Evolutionary conservation across 2,888 invertebrate species (phyloP).

Genomic region (Cactoblastis cactorum): DNA sequence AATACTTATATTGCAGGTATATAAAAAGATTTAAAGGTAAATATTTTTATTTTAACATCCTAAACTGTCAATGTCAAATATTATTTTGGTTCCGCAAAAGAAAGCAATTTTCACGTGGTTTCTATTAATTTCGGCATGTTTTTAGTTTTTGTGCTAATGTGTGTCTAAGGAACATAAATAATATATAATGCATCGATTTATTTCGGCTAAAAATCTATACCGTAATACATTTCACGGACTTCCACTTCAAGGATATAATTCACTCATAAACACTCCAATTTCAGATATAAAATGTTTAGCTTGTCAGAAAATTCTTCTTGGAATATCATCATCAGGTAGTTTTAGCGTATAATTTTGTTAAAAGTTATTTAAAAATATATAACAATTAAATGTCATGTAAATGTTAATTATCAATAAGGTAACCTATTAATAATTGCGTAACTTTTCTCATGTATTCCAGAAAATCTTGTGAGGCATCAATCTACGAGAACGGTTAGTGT

Average conservation of each 20-base stretch:
- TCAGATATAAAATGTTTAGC: constrained; percentile 66
- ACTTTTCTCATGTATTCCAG: constrained; percentile 51
- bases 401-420: constrained; percentile 15
- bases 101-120: constrained; percentile 61
- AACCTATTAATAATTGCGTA: constrained; percentile 63
- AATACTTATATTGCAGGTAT: too few relatives aligned
- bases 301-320: constrained; percentile 60
- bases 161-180: constrained; percentile 35
- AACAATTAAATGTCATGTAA: constrained; percentile 2
- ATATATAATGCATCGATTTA: constrained; percentile 65
- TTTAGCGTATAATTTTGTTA: neutral
- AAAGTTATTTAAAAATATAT: neutral
- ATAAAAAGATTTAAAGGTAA: too few relatives aligned
- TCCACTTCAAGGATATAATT: constrained; percentile 41
- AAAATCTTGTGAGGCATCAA: constrained; percentile 56
- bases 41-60: too few relatives aligned
- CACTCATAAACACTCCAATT: constrained; percentile 34
- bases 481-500: constrained; percentile 66
- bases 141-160: constrained; percentile 29
- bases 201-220: constrained; percentile 61
- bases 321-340: constrained; percentile 54
- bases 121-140: constrained; percentile 46
- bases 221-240: constrained; percentile 56
- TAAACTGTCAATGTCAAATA: constrained; percentile 17
- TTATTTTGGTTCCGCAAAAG: constrained; percentile 38